Evolutionary conservation across 2,797 vertebrate species (phyloP), one percentile per base, ranked within the genome.

Genomic region (Bucorvus abyssinicus): DNA sequence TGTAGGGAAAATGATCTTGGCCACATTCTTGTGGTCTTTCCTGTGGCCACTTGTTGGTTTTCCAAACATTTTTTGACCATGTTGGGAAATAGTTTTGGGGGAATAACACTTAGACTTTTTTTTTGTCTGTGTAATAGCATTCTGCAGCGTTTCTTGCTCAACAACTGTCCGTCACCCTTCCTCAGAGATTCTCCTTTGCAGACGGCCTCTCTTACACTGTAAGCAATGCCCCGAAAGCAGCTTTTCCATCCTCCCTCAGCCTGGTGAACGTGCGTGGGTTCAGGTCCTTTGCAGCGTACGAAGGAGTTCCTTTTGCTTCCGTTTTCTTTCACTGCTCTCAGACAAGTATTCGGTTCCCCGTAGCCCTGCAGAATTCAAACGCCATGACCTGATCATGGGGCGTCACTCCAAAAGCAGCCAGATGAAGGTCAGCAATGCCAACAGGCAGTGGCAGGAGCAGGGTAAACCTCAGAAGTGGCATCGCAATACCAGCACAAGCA

Each of bases 341-440:
- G 38, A 15, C 1, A 14, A 85, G 50, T 74, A 27, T 3, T 76
- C 38, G 26, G 16, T 40, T 77, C 22, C 12, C 18, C 15, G 69
- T 27, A 70, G 45, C 12, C 27, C 49, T 47, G 44, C 40, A 65
- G 53, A 52, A 60, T 74, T 65, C 14, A 36, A 30, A 13, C n/a
- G 23, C 52, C 56, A 26, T 40, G 21, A 73, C 50, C 40, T 76
- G 32, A 5, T 57, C 0, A 0, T 1, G 1, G 1, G 7, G 4
- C 19, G 4, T 74, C 16, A 10, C 67, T 75, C 61, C 15, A 60
- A 79, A 83, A 69, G 12, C 42, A 79, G 42, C 19, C 1, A 1
- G 27, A 32, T 19, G 26, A 40, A 40, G 22, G 30, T 60, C 59
- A 76, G 42, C 1, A 0, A 23, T 29, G 11, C 44, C 32, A 61